Base-by-base conservation (phyloP, 2,888 invertebrate species). In the Acanthopleura granulata region DNA sequence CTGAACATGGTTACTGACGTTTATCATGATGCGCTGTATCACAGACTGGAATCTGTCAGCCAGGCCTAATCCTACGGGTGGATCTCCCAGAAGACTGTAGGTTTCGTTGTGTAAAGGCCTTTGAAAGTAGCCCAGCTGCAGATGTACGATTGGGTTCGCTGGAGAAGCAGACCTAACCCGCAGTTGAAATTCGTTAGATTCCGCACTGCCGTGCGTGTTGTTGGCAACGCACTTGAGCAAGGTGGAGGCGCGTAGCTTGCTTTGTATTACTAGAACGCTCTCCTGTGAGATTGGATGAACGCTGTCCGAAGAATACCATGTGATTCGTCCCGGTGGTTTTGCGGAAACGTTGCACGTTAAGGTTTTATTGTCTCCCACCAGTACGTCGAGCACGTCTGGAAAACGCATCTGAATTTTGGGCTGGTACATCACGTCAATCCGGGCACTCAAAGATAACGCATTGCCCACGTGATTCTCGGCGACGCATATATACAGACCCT, bases 391-490 rank as follows among this genome's bases (percentile, higher is more conserved):
- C 3, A 49, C 4, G 15, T 16, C 27, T 16, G 40, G 71, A 71
- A 71, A 25, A 1, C 1, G 3, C 9, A 11, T 22, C n/a, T 40
- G 15, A 6, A 71, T 40, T 3, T 22, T 71, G 11, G 71, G 71
- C 4, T 30, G n/a, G 27, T n/a, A 49, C 14, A 49, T 40, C 4
- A 71, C 71, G 11, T n/a, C 18, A 16, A 71, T 6, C n/a, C 15
- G 25, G n/a, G 71, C 71, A 49, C 16, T n/a, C 40, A 16, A 16
- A 66, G 66, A 66, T 71, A 14, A 18, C 14, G 71, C 49, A 49
- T 18, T 9, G 1, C 49, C 71, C 14, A 71, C 49, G 25, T 71
- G 71, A 40, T 71, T 71, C 16, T n/a, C 71, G n/a, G 49, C 71
- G 4, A n/a, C 18, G 40, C 71, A 71, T 16, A 16, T 71, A 18